A percentile compares a stretch with the other conserved stretches of the same genome.
Evolutionary conservation across 2,113 vertebrate genomes (phyloP).

Genomic region (Poeciliopsis prolifica): DNA sequence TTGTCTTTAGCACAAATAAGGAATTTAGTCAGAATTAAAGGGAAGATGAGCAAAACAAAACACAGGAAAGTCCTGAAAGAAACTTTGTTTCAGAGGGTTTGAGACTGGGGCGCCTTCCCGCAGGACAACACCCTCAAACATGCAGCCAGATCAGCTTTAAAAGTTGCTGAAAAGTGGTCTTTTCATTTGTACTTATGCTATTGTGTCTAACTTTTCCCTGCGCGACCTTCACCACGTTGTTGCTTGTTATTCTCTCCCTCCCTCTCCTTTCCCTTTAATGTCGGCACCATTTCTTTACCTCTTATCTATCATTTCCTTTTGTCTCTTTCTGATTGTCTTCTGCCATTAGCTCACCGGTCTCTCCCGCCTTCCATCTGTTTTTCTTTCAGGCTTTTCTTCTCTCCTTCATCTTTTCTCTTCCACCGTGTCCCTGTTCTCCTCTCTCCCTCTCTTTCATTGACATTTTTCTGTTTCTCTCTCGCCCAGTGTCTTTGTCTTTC

Average conservation of each 20-base stretch:
- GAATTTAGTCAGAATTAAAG: neutral
- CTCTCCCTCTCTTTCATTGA: constrained; percentile 29
- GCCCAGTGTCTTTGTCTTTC: constrained; percentile 3
- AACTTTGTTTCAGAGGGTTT: neutral
- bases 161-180: constrained; percentile 5
- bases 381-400: constrained; percentile 49
- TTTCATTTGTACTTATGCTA: constrained; percentile 4
- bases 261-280: constrained; percentile 31
- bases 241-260: constrained; percentile 33
- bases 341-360: constrained; percentile 51
- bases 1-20: neutral
- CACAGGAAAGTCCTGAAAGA: neutral
- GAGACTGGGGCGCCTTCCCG: neutral
- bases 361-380: constrained; percentile 34
- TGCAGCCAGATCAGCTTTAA: neutral
- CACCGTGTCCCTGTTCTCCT: constrained; percentile 22
- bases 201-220: constrained; percentile 27
- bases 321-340: constrained; percentile 51
- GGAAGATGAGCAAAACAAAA: neutral
- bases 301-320: constrained; percentile 63
- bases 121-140: neutral
- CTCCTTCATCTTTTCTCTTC: constrained; percentile 6
- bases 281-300: constrained; percentile 37
- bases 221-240: constrained; percentile 32
- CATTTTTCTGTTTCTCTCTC: constrained; percentile 37